Evolutionary conservation across 2,888 invertebrate species (phyloP), one percentile per base, ranked within the genome.

Genomic region (Microctonus brassicae): DNA sequence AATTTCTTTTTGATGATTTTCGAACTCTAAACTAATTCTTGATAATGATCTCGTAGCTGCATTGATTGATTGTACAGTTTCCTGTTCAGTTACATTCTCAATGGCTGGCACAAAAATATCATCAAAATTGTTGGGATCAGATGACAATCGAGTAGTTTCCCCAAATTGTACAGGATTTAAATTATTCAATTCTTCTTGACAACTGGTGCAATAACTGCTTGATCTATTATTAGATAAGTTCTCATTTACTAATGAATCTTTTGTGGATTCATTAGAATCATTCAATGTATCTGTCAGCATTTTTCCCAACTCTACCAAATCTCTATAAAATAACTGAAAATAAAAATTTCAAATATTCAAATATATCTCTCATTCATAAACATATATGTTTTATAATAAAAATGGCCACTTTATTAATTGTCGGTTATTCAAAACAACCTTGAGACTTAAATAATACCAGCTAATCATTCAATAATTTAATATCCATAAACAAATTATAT

Each of bases 1-100:
- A 7, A 47, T n/a, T n/a, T 20, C 17, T 17, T 47, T 17, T 39
- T 1, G 4, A 47, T 7, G 24, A 24, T 33, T 4, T 20, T 67
- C 58, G 0, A 42, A 33, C 7, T 61, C 17, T 1, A 68, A n/a
- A 34, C 61, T 61, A 20, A 68, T 52, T 20, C 61, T 33, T 0
- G 68, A 68, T 1, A 68, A 47, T 22, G 68, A 60, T 60, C 34
- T 42, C 1, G 68, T 61, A 10, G 68, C 36, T n/a, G 3, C 17
- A 58, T 10, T 57, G 24, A 33, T 4, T 17, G 17, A n/a, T n/a
- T 58, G 3, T 13, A 13, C 10, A 2, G 11, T 24, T n/a, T 9
- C 24, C 10, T 5, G 4, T 10, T 10, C 24, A 10, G 4, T 57
- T 55, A 13, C 24, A 11, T 58, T n/a, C 7, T 58, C 58, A 33